phyloP scores from a whole-genome alignment of 64 coral and sea anemone species.

The Montipora capricornis region DNA sequence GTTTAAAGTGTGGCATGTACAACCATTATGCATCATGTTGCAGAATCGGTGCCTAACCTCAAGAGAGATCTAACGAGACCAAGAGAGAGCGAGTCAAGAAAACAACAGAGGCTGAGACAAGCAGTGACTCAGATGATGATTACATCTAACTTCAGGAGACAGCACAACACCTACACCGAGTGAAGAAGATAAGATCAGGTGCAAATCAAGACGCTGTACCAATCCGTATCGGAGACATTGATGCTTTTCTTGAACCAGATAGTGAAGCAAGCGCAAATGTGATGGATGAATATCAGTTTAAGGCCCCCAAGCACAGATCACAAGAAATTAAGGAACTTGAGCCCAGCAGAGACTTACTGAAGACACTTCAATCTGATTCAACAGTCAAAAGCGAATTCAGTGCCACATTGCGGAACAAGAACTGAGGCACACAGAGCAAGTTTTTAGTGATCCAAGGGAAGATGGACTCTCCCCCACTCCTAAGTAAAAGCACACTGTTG shows the following conservation, averaged over 20 bases:
- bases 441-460: slow-evolving; percentile 74
- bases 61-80: not conserved
- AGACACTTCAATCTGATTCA: slow-evolving; percentile 56
- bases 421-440: slow-evolving; percentile 47
- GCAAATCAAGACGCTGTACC: slow-evolving; percentile 19
- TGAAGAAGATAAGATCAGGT: slow-evolving; percentile 65
- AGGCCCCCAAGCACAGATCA: slow-evolving; percentile 72
- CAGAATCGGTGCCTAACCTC: not conserved
- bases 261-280: slow-evolving; percentile 62
- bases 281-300: slow-evolving; percentile 89
- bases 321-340: slow-evolving; percentile 61
- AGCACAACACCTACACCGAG: slow-evolving; percentile 29
- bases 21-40: slow-evolving; percentile 80
- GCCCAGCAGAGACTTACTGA: slow-evolving; percentile 39
- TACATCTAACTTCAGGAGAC: too few relatives aligned
- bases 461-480: slow-evolving; percentile 75
- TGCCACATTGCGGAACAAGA: slow-evolving; percentile 69
- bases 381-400: slow-evolving; percentile 74
- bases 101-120: too few relatives aligned
- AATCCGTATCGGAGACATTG: slow-evolving; percentile 48
- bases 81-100: slow-evolving; percentile 23
- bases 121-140: too few relatives aligned
- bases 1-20: slow-evolving; percentile 32
- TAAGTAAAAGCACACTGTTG: slow-evolving; percentile 68
- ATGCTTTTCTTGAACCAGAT: not conserved